Base-by-base conservation (phyloP, 2,888 invertebrate species). In the Aleiodes testaceus region DNA sequence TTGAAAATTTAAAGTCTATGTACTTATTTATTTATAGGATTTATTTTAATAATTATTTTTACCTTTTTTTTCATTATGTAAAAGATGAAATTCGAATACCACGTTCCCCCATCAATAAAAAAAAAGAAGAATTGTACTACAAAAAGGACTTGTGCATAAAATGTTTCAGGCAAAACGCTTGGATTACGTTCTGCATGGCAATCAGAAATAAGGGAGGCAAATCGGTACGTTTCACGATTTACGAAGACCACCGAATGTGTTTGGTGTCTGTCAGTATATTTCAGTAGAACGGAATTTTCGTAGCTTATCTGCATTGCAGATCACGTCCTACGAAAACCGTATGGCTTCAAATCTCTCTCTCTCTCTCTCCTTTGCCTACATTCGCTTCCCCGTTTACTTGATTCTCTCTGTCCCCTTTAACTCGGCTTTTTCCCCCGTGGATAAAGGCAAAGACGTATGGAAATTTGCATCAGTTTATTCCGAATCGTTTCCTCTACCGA, bases 301-400 rank as follows among this genome's bases (percentile, higher is more conserved):
- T 69, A 73, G 72, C 63, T 73, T 72, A 87, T 87, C 82, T 87
- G 83, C 85, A 87, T 86, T 85, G 85, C 87, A 85, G 85, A 86
- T 85, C 83, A 83, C 84, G 84, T 82, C 68, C 78, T 77, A 74
- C 72, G 77, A 78, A 79, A 78, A 14, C 14, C 47, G 22, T 63
- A 63, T 63, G 45, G 63, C 44, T 44, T n/a, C n/a, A 61, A 20
- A 2, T 42, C 18, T 61, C 26, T 44, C 61, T 36, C 66, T 18
- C 30, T 49, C 44, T 18, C 47, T 20, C 52, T 49, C 30, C 30
- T 50, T 26, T 55, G 26, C 47, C n/a, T 52, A n/a, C n/a, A n/a
- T n/a, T n/a, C n/a, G n/a, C n/a, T 14, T 30, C 66, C 44, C 45
- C n/a, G 30, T 18, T 36, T 45, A 7, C 16, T 45, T 45, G n/a